Conservation (phyloP, 2,797 vertebrate species). For the Microctenopoma stevenorrisi region DNA sequence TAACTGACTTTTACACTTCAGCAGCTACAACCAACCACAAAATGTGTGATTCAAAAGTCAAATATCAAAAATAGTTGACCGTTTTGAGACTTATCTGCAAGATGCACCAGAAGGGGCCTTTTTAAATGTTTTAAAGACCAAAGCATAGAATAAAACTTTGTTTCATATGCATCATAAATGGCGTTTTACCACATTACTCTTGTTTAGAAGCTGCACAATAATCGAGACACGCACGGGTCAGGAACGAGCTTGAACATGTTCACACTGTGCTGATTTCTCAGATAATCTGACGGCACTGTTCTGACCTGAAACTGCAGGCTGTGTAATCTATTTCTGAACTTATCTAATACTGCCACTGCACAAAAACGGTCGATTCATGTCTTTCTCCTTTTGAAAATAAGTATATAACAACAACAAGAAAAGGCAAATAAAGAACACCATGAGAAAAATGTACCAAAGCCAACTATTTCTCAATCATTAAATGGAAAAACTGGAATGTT, state of each 20-base stretch:
- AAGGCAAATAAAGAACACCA: constrained; percentile 68
- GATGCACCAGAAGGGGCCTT: not conserved
- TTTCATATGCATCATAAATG: constrained; percentile 1
- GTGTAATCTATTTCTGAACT: constrained; percentile 8
- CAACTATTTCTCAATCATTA: constrained; percentile 55
- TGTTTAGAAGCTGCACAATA: constrained; percentile 15
- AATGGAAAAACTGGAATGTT: constrained; percentile 71
- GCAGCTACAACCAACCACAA: not conserved
- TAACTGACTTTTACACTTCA: constrained; percentile 17
- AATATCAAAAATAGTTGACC: constrained; percentile 15
- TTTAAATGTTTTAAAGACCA: constrained; percentile 1
- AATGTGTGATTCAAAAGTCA: not conserved
- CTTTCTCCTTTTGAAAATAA: no score
- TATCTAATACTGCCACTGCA: constrained; percentile 40
- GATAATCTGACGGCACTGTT: not conserved
- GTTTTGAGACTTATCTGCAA: not conserved
- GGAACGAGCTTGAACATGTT: constrained; percentile 8
- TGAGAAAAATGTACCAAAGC: constrained; percentile 63
- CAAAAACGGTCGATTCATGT: constrained; percentile 39
- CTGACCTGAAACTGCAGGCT: constrained; percentile 23
- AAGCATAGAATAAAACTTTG: not conserved
- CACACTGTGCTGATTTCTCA: not conserved
- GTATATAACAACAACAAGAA: constrained; percentile 58
- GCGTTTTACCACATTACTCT: not conserved
- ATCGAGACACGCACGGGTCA: constrained; percentile 2